Conservation (phyloP, 2,113 vertebrate species). For the Patagioenas fasciata region DNA sequence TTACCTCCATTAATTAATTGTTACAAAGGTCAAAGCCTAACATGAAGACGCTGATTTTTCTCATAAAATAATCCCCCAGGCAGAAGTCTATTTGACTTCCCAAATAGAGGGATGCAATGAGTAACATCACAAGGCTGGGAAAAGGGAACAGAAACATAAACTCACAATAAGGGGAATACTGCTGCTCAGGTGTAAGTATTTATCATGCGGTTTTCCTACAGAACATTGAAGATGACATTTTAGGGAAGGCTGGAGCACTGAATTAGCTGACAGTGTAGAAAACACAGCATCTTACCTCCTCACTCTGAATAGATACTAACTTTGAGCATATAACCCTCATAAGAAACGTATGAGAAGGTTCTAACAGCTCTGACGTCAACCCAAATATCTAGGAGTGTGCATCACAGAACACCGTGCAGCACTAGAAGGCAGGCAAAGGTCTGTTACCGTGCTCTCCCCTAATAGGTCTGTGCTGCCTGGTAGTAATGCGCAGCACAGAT, state of each 20-base stretch:
- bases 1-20: not conserved
- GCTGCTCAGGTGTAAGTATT: not conserved
- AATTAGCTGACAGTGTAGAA: not conserved
- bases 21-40: not conserved
- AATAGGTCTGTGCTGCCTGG: not conserved
- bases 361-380: not conserved
- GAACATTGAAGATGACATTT: not conserved
- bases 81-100: not conserved
- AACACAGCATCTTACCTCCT: not conserved
- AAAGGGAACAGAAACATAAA: not conserved
- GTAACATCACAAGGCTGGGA: rapidly evolving
- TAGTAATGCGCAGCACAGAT: not conserved
- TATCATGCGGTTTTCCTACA: not conserved
- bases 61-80: not conserved
- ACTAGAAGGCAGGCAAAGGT: not conserved
- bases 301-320: not conserved
- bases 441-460: not conserved
- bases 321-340: not conserved
- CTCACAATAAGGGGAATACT: not conserved
- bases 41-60: not conserved
- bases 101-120: not conserved
- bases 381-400: not conserved
- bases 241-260: not conserved
- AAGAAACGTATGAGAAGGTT: not conserved
- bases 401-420: rapidly evolving